Percentiles rank a stretch among this genome's conserved stretches.
Evolutionary conservation across 2,113 vertebrate species (phyloP).

Genomic region (Sus scrofa): DNA sequence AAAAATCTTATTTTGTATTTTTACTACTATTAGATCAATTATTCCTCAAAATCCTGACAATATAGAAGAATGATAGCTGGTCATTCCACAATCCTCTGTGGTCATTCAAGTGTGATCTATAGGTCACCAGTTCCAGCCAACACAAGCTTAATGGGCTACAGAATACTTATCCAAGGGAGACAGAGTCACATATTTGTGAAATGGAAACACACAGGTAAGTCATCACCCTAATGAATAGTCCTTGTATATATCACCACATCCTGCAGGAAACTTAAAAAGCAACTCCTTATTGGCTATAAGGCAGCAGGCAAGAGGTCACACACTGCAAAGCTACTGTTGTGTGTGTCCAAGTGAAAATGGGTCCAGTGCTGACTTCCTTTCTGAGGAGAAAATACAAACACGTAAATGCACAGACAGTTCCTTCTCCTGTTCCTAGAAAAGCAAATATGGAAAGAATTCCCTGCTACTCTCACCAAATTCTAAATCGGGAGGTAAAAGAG

Average conservation of each 20-base stretch:
- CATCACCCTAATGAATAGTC: not conserved
- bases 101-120: not conserved
- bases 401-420: constrained; percentile 59
- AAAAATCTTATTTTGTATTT: not conserved
- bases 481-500: constrained; percentile 40
- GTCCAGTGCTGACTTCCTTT: not conserved
- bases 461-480: constrained; percentile 32
- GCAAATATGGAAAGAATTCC: constrained; percentile 61
- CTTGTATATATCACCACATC: not conserved
- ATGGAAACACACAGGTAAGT: not conserved
- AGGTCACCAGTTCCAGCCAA: not conserved
- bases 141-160: not conserved
- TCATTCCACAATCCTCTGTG: not conserved
- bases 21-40: not conserved
- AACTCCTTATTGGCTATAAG: not conserved
- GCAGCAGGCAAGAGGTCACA: not conserved
- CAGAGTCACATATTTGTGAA: not conserved
- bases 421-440: constrained; percentile 69
- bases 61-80: not conserved
- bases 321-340: accelerated
- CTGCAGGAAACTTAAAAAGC: not conserved
- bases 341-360: not conserved
- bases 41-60: not conserved
- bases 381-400: constrained; percentile 39
- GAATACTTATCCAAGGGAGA: not conserved